These are phyloP conservation scores for Cottus gobio DNA, from an alignment of 2,113 vertebrate genomes.

Conservation along the genomic window DNA sequence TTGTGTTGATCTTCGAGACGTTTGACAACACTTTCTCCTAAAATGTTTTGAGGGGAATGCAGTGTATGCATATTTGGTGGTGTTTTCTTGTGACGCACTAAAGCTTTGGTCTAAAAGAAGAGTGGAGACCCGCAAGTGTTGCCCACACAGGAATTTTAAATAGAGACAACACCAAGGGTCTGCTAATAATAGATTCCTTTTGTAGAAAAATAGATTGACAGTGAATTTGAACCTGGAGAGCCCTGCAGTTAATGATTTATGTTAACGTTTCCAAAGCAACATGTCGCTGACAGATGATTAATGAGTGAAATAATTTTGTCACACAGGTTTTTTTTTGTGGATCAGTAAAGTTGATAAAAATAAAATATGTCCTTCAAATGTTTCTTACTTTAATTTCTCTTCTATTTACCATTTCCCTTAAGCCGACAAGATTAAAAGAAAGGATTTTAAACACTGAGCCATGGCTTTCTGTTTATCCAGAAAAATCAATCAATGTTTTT, in stretches of 20 bases:
- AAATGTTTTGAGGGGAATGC: background rate
- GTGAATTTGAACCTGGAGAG: conserved; percentile 9
- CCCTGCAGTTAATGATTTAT: conserved; percentile 25
- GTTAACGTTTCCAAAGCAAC: conserved; percentile 13
- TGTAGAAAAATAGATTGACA: conserved; percentile 19
- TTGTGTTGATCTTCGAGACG: background rate
- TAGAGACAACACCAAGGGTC: background rate
- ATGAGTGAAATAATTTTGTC: background rate
- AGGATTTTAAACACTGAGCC: background rate
- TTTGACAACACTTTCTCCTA: background rate
- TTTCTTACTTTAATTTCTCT: background rate
- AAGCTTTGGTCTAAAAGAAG: background rate
- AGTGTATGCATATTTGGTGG: background rate
- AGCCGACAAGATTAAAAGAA: background rate
- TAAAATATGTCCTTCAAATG: background rate
- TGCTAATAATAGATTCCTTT: conserved; percentile 13
- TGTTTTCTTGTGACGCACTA: background rate
- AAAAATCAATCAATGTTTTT: conserved; percentile 11
- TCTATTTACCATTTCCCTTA: background rate
- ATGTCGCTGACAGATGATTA: conserved; percentile 8
- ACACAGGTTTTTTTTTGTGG: background rate
- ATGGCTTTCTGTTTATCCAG: background rate
- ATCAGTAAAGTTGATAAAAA: background rate
- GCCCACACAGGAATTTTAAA: conserved; percentile 35
- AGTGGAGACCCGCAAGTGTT: background rate